Percentiles rank a stretch among this genome's conserved stretches.
Conservation (phyloP, 2,113 vertebrate genomes). For the Menidia beryllina region DNA sequence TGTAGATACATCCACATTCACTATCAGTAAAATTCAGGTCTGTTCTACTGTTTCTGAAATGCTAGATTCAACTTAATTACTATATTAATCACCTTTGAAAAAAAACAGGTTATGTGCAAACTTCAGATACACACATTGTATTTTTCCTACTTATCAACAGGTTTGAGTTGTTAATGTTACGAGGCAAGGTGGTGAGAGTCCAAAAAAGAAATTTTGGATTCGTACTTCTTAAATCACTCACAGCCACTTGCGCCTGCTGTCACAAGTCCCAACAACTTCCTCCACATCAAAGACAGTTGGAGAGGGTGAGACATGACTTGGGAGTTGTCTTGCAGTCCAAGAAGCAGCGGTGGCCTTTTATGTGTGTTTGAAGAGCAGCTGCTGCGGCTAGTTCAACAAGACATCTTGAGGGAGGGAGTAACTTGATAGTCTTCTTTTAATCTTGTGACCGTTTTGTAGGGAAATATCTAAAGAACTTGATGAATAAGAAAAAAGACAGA, state of each 20-base stretch:
- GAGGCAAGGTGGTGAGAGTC: background rate
- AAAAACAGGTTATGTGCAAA: background rate
- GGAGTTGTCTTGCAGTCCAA: slow-evolving; percentile 29
- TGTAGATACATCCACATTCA: background rate
- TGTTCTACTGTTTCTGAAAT: too few species aligned
- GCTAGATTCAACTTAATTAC: background rate
- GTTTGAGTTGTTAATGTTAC: too few species aligned
- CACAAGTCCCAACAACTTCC: slow-evolving; percentile 3
- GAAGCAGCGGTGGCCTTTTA: slow-evolving; percentile 24
- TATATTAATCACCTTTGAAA: background rate
- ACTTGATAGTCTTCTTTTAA: slow-evolving; percentile 24
- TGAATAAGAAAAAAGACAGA: background rate
- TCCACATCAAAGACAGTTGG: slow-evolving; percentile 37
- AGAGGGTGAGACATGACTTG: slow-evolving; percentile 42
- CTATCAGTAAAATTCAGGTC: too few species aligned
- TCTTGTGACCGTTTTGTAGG: slow-evolving; percentile 1
- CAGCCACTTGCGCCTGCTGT: slow-evolving; percentile 7
- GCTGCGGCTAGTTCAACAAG: slow-evolving; percentile 41
- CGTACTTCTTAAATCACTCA: background rate
- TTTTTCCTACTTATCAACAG: too few species aligned
- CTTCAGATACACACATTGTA: background rate
- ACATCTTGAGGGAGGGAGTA: slow-evolving; percentile 7
- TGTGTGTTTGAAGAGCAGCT: slow-evolving; percentile 54
- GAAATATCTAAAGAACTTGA: background rate
- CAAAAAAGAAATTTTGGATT: background rate